Percentiles rank a stretch among this genome's conserved stretches.
phyloP scores from a whole-genome alignment of 2,888 invertebrate genomes.

The Lasioglossum calceatum region DNA sequence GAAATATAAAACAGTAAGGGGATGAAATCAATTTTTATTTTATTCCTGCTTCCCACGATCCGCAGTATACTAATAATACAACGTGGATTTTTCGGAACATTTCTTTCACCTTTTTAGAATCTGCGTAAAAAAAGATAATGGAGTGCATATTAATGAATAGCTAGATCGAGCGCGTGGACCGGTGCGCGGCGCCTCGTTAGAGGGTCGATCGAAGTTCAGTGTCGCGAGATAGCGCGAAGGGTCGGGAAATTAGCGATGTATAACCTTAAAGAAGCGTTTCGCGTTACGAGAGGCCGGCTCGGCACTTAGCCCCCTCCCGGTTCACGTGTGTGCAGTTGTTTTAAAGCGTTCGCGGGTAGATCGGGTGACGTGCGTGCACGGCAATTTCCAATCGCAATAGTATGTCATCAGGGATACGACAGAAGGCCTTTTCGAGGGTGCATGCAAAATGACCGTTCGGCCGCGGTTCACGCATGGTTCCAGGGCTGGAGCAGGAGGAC shows the following conservation, averaged over 20 bases:
- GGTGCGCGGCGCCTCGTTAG: neutral
- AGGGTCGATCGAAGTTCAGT: neutral
- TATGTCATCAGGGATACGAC: conserved; percentile 52
- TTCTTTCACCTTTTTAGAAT: neutral
- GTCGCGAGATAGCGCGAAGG: neutral
- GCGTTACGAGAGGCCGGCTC: neutral
- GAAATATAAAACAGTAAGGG: too few relatives aligned
- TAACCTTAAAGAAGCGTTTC: neutral
- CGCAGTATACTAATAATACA: too few relatives aligned
- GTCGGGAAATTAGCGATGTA: neutral
- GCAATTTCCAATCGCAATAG: conserved; percentile 54
- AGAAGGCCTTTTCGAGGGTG: conserved; percentile 52
- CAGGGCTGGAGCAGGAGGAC: conserved; percentile 44
- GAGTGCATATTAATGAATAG: too few relatives aligned
- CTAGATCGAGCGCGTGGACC: too few relatives aligned
- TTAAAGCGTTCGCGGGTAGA: conserved; percentile 15
- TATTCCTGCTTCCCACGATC: too few relatives aligned
- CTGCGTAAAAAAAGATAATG: neutral
- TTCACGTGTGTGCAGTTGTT: conserved; percentile 27
- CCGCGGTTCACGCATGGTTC: conserved; percentile 59
- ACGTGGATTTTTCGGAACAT: too few relatives aligned
- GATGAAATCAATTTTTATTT: too few relatives aligned
- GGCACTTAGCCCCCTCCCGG: neutral
- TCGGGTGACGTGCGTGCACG: conserved; percentile 28
- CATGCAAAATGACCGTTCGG: conserved; percentile 50